These are phyloP conservation scores for Sebastes vulpes DNA, from an alignment of 2,797 vertebrate genomes.

Conservation along the genomic window DNA sequence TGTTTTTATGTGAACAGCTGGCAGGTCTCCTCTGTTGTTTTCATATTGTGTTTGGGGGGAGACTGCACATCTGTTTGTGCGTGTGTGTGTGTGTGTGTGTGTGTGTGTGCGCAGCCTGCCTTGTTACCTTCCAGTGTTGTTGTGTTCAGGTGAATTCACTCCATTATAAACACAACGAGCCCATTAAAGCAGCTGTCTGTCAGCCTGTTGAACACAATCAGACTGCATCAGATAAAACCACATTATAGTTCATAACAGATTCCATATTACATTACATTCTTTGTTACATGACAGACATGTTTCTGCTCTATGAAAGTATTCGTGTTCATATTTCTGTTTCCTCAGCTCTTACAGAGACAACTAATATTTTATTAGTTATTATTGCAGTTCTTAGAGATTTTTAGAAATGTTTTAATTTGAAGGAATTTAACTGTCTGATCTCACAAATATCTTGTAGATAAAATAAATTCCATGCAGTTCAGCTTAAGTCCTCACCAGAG, in stretches of 20 bases:
- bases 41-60: slow-evolving; percentile 64
- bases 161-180: slow-evolving; percentile 40
- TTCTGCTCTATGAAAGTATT: not conserved
- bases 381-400: not conserved
- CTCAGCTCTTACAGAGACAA: not conserved
- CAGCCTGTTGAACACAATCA: not conserved
- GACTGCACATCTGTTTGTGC: slow-evolving; percentile 48
- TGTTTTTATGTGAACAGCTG: slow-evolving; percentile 80
- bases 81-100: slow-evolving; percentile 31
- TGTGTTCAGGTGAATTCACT: slow-evolving; percentile 54
- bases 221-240: not conserved
- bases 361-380: not conserved
- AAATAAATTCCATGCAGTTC: not conserved
- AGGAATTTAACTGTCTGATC: not conserved
- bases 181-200: slow-evolving; percentile 37
- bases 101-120: slow-evolving; percentile 10
- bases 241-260: not conserved
- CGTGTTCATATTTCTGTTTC: not conserved
- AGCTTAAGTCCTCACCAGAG: not conserved
- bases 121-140: slow-evolving; percentile 37
- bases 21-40: slow-evolving; percentile 79
- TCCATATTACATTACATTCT: not conserved
- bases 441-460: not conserved
- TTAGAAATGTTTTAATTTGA: not conserved
- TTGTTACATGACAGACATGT: not conserved